These are phyloP conservation scores for Gryllus bimaculatus DNA, from an alignment of 1,140 invertebrate species.

Conservation along the genomic window DNA sequence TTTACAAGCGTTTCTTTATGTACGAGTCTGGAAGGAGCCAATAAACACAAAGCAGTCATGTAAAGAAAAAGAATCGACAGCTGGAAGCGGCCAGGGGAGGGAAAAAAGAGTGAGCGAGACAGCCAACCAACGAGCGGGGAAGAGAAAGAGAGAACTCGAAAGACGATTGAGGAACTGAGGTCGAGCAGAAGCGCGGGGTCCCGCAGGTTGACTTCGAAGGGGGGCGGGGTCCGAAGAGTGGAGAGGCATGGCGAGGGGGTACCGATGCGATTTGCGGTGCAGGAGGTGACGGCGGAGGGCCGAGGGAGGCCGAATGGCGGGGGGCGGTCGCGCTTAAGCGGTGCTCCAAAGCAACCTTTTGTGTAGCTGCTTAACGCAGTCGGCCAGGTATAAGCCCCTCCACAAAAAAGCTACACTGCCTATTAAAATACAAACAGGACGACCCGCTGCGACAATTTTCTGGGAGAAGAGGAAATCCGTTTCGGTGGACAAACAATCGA, in stretches of 20 bases:
- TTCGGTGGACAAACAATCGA: conserved; percentile 1
- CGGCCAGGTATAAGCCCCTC: background rate
- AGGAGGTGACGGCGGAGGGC: background rate
- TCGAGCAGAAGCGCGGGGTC: background rate
- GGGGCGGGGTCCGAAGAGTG: background rate
- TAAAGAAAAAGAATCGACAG: background rate
- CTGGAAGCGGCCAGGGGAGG: background rate
- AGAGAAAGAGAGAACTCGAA: too few species aligned
- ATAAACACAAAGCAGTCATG: background rate
- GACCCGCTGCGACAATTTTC: background rate
- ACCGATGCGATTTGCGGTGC: background rate
- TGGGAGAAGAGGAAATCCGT: background rate
- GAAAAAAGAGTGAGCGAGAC: background rate
- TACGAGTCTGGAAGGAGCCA: background rate
- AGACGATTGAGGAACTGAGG: too few species aligned
- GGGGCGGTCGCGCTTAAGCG: background rate
- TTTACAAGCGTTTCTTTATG: background rate
- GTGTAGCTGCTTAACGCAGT: background rate
- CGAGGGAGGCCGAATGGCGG: background rate
- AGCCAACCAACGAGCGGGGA: too few species aligned
- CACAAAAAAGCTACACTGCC: conserved; percentile 1
- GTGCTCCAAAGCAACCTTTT: background rate
- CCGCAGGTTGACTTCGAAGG: background rate
- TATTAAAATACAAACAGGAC: conserved; percentile 5
- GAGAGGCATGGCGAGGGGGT: background rate